phyloP scores from a whole-genome alignment of 2,888 invertebrate species.

The Acanthosepion lycidas region DNA sequence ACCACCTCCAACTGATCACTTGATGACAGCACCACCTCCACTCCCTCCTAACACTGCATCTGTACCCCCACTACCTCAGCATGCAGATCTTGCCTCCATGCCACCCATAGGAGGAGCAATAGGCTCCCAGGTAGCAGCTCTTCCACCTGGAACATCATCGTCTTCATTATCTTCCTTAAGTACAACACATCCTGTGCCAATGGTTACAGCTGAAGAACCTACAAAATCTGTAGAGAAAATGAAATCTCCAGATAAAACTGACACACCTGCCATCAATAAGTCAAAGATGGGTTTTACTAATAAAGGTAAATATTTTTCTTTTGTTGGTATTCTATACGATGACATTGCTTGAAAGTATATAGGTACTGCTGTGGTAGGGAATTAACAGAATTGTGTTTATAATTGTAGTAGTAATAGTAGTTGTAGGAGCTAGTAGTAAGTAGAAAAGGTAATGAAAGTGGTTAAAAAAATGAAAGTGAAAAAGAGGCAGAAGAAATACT shows the following conservation, averaged over 20 bases:
- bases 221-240: not conserved
- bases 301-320: not conserved
- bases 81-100: not conserved
- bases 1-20: conserved; percentile 6
- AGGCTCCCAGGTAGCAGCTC: not conserved
- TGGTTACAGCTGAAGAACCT: not conserved
- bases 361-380: no score
- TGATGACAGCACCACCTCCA: conserved; percentile 42
- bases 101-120: conserved; percentile 42
- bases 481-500: no score
- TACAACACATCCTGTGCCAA: not conserved
- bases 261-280: not conserved
- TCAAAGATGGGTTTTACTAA: not conserved
- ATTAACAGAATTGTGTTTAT: no score
- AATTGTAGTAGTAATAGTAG: no score
- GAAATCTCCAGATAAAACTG: not conserved
- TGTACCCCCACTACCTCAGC: conserved; percentile 40
- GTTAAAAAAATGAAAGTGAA: no score
- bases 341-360: no score
- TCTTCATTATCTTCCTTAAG: not conserved
- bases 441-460: no score
- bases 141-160: not conserved
- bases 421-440: no score
- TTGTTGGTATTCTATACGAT: no score
- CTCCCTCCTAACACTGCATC: not conserved